Evolutionary conservation across 2,888 invertebrate genomes (phyloP).

Genomic region (Chalcosyrphus nemorum): DNA sequence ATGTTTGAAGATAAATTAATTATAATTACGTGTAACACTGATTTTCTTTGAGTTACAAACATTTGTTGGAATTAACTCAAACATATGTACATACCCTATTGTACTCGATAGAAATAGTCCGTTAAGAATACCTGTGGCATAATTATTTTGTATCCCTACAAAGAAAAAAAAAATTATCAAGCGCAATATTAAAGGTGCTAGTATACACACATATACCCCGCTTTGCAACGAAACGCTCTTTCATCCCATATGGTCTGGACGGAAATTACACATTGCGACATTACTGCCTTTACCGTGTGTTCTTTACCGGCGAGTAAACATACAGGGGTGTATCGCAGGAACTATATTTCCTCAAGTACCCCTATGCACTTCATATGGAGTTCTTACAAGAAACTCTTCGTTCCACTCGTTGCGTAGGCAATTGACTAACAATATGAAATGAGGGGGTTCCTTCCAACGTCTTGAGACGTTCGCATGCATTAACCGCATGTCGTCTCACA

Average conservation of each 20-base stretch:
- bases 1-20: too few species aligned
- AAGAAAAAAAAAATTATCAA: not conserved
- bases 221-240: not conserved
- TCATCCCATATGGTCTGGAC: constrained; percentile 9
- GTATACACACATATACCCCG: not conserved
- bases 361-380: not conserved
- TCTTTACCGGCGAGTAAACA: constrained; percentile 23
- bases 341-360: constrained; percentile 12
- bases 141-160: constrained; percentile 11
- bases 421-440: not conserved
- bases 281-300: constrained; percentile 6
- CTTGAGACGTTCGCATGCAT: not conserved
- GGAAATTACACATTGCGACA: constrained; percentile 22
- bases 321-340: constrained; percentile 17
- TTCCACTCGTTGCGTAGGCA: constrained; percentile 16
- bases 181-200: not conserved
- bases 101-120: not conserved
- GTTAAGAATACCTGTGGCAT: constrained; percentile 9
- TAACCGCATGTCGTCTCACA: not conserved
- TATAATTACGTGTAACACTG: too few species aligned
- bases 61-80: too few species aligned
- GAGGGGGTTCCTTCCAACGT: constrained; percentile 5
- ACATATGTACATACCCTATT: not conserved
- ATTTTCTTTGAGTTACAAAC: too few species aligned
- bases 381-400: not conserved